These are phyloP conservation scores for Pheucticus melanocephalus DNA, from an alignment of 2,113 vertebrate species.

Conservation along the genomic window DNA sequence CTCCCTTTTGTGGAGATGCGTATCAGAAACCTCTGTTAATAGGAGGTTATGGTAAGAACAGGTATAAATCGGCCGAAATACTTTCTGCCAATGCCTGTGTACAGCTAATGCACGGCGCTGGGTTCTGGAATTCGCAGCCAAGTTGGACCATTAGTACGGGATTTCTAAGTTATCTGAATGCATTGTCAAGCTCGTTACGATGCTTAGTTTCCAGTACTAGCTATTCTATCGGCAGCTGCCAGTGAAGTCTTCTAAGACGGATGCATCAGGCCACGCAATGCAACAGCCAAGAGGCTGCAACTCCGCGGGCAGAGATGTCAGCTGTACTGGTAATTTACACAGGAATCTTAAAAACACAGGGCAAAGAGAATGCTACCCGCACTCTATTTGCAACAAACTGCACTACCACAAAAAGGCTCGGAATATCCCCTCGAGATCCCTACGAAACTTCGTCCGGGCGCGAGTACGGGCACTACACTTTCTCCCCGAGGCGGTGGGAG, in stretches of 20 bases:
- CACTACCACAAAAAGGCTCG: background rate
- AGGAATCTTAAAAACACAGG: background rate
- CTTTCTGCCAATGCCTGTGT: background rate
- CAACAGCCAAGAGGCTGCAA: background rate
- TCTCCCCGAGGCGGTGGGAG: background rate
- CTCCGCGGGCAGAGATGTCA: background rate
- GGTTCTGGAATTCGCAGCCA: background rate
- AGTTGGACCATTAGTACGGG: background rate
- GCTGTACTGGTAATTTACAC: background rate
- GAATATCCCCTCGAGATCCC: background rate
- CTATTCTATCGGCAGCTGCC: background rate
- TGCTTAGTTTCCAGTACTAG: background rate
- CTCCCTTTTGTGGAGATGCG: background rate
- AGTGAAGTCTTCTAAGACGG: background rate
- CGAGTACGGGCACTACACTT: no score
- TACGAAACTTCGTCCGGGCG: background rate
- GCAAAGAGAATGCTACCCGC: accelerated
- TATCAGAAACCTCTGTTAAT: background rate
- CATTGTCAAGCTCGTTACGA: background rate
- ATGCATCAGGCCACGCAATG: background rate
- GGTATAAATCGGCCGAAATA: background rate
- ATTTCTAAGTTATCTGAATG: background rate
- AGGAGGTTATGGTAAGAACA: background rate
- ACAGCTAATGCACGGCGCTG: background rate
- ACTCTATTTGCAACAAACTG: background rate